Evolutionary conservation across 2,797 vertebrate genomes (phyloP).

Genomic region (Alauda arvensis): DNA sequence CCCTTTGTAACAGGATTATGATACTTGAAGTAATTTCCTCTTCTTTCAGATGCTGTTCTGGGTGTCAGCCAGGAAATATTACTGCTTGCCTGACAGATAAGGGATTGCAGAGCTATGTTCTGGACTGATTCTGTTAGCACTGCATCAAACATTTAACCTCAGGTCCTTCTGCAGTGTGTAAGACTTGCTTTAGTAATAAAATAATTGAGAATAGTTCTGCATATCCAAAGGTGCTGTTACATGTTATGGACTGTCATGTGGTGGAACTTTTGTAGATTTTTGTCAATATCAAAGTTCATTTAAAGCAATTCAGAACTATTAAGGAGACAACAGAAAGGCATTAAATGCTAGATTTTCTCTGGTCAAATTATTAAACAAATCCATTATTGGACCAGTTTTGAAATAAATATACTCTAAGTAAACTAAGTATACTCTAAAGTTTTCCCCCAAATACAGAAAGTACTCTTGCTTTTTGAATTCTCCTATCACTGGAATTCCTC

Average conservation of each 20-base stretch:
- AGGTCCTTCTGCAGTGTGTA: not conserved
- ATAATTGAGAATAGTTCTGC: not conserved
- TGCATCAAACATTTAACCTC: not conserved
- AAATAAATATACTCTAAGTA: not conserved
- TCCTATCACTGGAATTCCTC: not conserved
- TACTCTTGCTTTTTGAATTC: not conserved
- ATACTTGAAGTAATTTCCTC: slow-evolving; percentile 1
- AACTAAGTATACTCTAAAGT: not conserved
- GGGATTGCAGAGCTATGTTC: not conserved
- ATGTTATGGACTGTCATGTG: not conserved
- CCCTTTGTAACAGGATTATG: not conserved
- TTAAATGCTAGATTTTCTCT: not conserved
- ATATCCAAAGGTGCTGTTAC: not conserved
- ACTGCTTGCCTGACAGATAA: not conserved
- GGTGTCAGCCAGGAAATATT: not conserved
- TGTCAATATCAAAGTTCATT: not conserved
- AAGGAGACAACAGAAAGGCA: not conserved
- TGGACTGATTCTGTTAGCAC: not conserved
- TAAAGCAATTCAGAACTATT: not conserved
- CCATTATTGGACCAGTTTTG: not conserved
- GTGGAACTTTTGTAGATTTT: not conserved
- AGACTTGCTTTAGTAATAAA: not conserved
- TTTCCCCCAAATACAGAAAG: not conserved
- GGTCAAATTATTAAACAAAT: not conserved
- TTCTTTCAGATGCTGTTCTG: not conserved